phyloP scores from a whole-genome alignment of 2,797 vertebrate genomes.

The Glyptemys insculpta region DNA sequence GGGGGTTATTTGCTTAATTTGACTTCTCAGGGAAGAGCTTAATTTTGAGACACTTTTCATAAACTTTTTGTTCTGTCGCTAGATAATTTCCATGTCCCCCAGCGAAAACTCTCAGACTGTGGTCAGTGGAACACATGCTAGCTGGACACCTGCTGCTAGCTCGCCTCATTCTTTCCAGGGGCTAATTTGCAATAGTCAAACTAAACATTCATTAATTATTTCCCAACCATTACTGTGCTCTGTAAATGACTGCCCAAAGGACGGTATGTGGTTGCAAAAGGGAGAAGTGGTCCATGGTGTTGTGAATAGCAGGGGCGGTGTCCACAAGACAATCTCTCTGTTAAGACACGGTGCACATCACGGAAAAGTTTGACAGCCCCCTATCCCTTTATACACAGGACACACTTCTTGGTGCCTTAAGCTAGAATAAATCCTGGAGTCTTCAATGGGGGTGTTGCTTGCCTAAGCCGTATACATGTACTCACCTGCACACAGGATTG shows the following conservation, averaged over 20 bases:
- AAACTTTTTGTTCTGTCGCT: background rate
- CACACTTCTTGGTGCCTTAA: background rate
- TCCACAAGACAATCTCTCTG: background rate
- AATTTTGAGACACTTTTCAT: background rate
- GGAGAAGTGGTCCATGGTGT: background rate
- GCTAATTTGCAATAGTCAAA: background rate
- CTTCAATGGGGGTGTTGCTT: background rate
- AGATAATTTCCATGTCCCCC: background rate
- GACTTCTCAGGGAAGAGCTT: background rate
- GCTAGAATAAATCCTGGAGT: background rate
- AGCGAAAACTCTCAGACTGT: background rate
- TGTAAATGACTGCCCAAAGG: background rate
- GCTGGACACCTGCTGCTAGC: background rate
- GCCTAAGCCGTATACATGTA: background rate
- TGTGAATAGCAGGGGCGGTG: background rate
- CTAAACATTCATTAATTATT: background rate
- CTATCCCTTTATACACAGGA: background rate
- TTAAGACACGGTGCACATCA: background rate
- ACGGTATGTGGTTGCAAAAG: background rate
- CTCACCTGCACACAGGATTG: background rate
- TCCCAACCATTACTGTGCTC: background rate
- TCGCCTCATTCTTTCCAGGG: background rate
- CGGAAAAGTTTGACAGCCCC: background rate
- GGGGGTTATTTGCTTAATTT: background rate
- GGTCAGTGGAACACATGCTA: no score